Evolutionary conservation across 2,888 invertebrate species (phyloP), one percentile per base, ranked within the genome.

Genomic region (Galerucella nymphaeae): DNA sequence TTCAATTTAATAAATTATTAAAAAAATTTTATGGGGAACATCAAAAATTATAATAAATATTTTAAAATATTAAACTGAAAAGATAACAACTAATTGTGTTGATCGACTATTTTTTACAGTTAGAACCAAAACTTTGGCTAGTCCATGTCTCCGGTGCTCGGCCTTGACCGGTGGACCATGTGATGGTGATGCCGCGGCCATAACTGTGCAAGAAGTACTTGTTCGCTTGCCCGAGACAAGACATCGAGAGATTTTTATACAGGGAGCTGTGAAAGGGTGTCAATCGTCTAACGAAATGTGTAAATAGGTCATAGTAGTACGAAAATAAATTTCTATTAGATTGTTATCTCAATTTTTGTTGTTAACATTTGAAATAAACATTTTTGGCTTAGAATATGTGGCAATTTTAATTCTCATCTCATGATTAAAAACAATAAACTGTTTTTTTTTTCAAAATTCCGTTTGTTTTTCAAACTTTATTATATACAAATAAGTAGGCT

Each of bases 131-230:
- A 66, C 13, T 58, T 64, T 67, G 71, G 74, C 67, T 68, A 71
- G 58, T 71, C 59, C 50, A 61, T 75, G 73, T 72, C 75, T 80
- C 81, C 81, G 80, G 83, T 83, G 83, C 80, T 83, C 83, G 84
- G 80, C 84, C 84, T 84, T 84, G 84, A 84, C 84, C 84, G 83
- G 77, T 81, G 80, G 77, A 80, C 79, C 80, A 76, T 78, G 76
- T 74, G 71, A 74, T 70, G 70, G 61, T 41, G 58, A 57, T 63
- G 41, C 70, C 20, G 70, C 68, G 64, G 48, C 71, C 65, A 64
- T 74, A 74, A 74, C 74, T 74, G 74, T 74, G 74, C 74, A 68
- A 74, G 64, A 71, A 68, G 70, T 63, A 70, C 42, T 62, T 62
- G 42, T 62, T 62, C 42, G 59, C 59, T 59, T 30, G 59, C n/a